phyloP scores from a whole-genome alignment of 30 jellyfish, hydroid and myxozoan genomes.

The Aurelia aurita complex sp. Pacific region DNA sequence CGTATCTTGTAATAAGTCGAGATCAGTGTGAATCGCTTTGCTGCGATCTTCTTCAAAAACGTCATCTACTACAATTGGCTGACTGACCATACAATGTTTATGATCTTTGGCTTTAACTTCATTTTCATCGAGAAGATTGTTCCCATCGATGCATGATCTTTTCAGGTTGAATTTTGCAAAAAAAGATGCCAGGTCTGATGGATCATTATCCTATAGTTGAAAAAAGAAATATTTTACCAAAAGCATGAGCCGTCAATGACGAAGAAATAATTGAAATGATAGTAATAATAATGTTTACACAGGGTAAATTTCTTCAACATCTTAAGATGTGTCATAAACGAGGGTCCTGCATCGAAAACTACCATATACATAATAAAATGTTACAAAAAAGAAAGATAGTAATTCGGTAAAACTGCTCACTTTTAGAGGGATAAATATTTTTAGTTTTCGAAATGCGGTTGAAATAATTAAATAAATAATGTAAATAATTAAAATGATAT shows the following conservation, averaged over 20 bases:
- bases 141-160: slow-evolving; percentile 29
- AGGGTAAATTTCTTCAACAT: too few species aligned
- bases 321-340: too few species aligned
- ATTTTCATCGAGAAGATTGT: background rate
- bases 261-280: background rate
- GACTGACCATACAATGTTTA: background rate
- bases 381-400: too few species aligned
- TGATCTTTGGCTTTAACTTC: background rate
- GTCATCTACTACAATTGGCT: background rate
- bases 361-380: too few species aligned
- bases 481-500: too few species aligned
- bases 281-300: background rate
- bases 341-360: too few species aligned
- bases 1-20: slow-evolving; percentile 25
- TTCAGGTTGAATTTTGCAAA: slow-evolving; percentile 46
- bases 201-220: slow-evolving; percentile 35
- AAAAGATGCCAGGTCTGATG: slow-evolving; percentile 12
- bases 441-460: too few species aligned
- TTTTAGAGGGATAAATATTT: too few species aligned
- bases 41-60: background rate
- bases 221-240: background rate
- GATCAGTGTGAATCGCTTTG: background rate
- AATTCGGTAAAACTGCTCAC: too few species aligned
- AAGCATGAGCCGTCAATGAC: background rate
- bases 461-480: too few species aligned